Base-by-base conservation (phyloP, 2,888 invertebrate genomes). In the Chalcis sispes region DNA sequence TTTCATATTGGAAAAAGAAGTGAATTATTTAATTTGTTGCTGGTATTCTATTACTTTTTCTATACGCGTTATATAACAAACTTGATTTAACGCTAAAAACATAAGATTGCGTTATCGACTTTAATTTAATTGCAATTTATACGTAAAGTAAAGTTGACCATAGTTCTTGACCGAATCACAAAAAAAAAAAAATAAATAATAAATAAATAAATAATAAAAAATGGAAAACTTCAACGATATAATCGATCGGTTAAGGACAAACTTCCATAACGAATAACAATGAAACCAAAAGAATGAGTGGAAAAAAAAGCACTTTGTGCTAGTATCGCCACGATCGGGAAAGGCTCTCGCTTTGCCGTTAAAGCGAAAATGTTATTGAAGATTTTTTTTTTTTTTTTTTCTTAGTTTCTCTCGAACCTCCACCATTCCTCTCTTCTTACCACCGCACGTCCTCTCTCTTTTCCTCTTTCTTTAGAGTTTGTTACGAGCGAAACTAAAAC, bases 291-390 rank as follows among this genome's bases (percentile, higher is more conserved):
- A n/a, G 10, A 36, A 36, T 36, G 36, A 10, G 10, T 7, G 10
- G 36, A 10, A 36, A 36, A 36, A 36, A 36, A 36, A 36, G 10
- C 10, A 36, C 36, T 13, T 42, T n/a, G 15, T 13, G 15, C 7
- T 15, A 15, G 8, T 8, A 42, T 42, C 42, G 15, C 36, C 5
- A 36, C 4, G 36, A 10, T 4, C 10, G 36, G 10, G 10, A 36
- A 36, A 36, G 36, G 15, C 42, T 8, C 42, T 8, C 10, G n/a
- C 36, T 36, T 36, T 36, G 18, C 10, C 42, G 54, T 64, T 54
- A 46, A 71, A 64, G 54, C 20, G 64, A 65, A 65, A 65, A 65
- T 56, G 64, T 56, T 72, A 72, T 56, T 56, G 48, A 36, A 72
- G 72, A 46, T 8, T 29, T 52, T 42, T 72, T 65, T 65, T 65